A percentile compares a stretch with the other conserved stretches of the same genome.
phyloP scores from a whole-genome alignment of 2,888 invertebrate species.

The Mythimna impura region DNA sequence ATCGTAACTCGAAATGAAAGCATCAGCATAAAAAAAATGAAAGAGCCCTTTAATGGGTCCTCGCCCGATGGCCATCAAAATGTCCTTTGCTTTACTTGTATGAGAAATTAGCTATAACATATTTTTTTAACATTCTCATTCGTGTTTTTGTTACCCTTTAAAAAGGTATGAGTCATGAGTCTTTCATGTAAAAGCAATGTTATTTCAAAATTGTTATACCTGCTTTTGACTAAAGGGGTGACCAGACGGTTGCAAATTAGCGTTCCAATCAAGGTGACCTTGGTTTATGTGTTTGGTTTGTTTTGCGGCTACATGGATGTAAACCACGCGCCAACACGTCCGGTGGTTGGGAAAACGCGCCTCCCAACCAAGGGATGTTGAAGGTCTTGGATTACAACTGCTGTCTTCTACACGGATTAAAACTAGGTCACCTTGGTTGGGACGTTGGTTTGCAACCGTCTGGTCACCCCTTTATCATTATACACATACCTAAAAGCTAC shows the following conservation, averaged over 20 bases:
- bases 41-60: conserved; percentile 41
- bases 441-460: too few relatives aligned
- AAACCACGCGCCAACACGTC: too few relatives aligned
- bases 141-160: conserved; percentile 10
- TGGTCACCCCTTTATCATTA: not conserved
- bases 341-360: too few relatives aligned
- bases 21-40: conserved; percentile 55
- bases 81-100: conserved; percentile 42
- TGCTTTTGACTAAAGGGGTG: not conserved
- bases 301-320: too few relatives aligned
- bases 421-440: too few relatives aligned
- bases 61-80: conserved; percentile 40
- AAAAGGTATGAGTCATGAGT: not conserved
- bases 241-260: too few relatives aligned
- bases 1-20: conserved; percentile 51
- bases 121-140: conserved; percentile 28
- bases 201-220: not conserved
- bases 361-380: too few relatives aligned
- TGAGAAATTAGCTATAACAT: conserved; percentile 41
- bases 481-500: too few relatives aligned
- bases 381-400: too few relatives aligned
- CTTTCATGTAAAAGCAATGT: not conserved
- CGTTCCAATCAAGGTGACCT: too few relatives aligned
- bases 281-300: too few relatives aligned
- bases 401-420: too few relatives aligned